These are phyloP conservation scores for Danio jaintianensis DNA, from an alignment of 2,797 vertebrate genomes.

Conservation along the genomic window DNA sequence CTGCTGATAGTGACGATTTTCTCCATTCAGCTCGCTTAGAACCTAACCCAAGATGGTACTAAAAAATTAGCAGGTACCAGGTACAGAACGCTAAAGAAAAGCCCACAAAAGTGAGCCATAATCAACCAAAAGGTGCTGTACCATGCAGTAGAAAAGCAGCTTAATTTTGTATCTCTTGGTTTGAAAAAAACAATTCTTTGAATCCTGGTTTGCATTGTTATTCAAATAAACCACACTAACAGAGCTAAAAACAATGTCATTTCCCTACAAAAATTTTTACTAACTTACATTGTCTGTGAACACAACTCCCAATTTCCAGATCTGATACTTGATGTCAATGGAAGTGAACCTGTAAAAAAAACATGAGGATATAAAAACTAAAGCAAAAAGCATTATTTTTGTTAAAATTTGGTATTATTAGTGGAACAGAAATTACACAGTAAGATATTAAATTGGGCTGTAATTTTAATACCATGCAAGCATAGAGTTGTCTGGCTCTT, in stretches of 20 bases:
- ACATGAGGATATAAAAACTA: neutral
- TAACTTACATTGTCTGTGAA: slow-evolving; percentile 92
- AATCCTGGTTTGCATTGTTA: too few relatives aligned
- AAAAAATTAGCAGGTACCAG: too few relatives aligned
- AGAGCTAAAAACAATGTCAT: neutral
- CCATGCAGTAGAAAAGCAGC: too few relatives aligned
- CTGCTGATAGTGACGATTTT: too few relatives aligned
- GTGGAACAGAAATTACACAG: neutral
- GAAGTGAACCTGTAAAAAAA: slow-evolving; percentile 81
- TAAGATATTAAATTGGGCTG: neutral
- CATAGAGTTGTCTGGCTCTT: slow-evolving; percentile 84
- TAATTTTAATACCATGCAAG: slow-evolving; percentile 82
- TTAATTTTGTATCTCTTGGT: too few relatives aligned
- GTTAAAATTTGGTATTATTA: neutral
- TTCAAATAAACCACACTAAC: too few relatives aligned
- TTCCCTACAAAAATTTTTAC: neutral
- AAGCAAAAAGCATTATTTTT: neutral
- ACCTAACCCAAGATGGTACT: too few relatives aligned
- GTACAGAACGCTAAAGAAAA: too few relatives aligned
- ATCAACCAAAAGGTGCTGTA: too few relatives aligned
- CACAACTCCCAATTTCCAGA: slow-evolving; percentile 95
- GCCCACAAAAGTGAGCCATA: too few relatives aligned
- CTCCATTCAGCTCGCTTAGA: too few relatives aligned
- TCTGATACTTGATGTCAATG: slow-evolving; percentile 93
- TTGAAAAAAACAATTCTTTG: too few relatives aligned